Percentiles rank a stretch among this genome's conserved stretches.
phyloP scores from a whole-genome alignment of 2,888 invertebrate species.

The Dastarcus helophoroides region DNA sequence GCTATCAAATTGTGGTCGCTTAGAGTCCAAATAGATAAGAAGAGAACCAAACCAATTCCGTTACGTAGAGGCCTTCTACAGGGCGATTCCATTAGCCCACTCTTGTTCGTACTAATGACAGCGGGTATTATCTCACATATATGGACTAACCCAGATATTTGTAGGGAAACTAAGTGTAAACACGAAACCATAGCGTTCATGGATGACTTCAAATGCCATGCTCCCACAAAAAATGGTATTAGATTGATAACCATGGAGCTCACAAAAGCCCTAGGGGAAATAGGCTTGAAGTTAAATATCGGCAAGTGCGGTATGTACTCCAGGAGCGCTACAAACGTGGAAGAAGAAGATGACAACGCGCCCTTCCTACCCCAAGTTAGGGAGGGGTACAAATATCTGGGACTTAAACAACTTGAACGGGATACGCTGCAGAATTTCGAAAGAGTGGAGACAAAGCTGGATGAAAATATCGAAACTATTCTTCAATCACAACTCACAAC shows the following conservation, averaged over 20 bases:
- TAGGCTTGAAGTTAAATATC: constrained; percentile 10
- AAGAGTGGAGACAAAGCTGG: constrained; percentile 2
- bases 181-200: constrained; percentile 8
- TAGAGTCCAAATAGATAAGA: neutral
- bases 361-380: constrained; percentile 9
- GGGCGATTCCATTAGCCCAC: constrained; percentile 6
- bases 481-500: constrained; percentile 6
- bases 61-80: constrained; percentile 3
- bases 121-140: constrained; percentile 11
- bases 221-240: constrained; percentile 5
- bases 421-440: constrained; percentile 9
- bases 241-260: constrained; percentile 7
- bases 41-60: neutral
- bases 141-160: constrained; percentile 3
- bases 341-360: constrained; percentile 1
- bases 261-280: constrained; percentile 2
- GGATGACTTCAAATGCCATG: constrained; percentile 10
- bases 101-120: constrained; percentile 14
- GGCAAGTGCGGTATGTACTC: constrained; percentile 9
- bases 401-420: constrained; percentile 9
- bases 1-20: neutral
- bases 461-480: constrained; percentile 3
- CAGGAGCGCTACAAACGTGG: neutral
- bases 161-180: constrained; percentile 3
- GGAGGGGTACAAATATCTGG: constrained; percentile 12